Evolutionary conservation across 2,888 invertebrate genomes (phyloP).

Genomic region (Eupithecia subfuscata): DNA sequence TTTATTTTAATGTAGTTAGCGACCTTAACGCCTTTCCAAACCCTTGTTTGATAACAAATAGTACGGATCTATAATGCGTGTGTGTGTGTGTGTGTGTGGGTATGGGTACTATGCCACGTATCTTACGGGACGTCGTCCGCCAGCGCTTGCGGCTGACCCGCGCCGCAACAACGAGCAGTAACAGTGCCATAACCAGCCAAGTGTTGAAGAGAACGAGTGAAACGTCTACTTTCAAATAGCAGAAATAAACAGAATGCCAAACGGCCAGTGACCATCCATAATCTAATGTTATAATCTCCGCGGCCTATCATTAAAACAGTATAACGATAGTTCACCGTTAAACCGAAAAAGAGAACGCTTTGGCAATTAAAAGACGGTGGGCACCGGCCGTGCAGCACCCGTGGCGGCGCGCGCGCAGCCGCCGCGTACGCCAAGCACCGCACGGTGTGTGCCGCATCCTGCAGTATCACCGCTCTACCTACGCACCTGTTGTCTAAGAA

Average conservation of each 20-base stretch:
- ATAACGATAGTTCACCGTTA: conserved; percentile 63
- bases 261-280: conserved; percentile 30
- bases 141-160: not conserved
- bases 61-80: not conserved
- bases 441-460: not conserved
- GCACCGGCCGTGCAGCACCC: conserved; percentile 52
- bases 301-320: conserved; percentile 53
- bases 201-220: conserved; percentile 18
- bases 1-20: not conserved
- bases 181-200: conserved; percentile 6
- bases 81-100: no score
- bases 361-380: conserved; percentile 55
- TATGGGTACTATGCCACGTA: not conserved
- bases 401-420: not conserved
- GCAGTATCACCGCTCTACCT: not conserved
- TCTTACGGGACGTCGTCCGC: not conserved
- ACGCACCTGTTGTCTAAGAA: not conserved
- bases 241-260: conserved; percentile 31
- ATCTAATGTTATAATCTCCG: conserved; percentile 41
- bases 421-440: not conserved
- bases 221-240: conserved; percentile 25
- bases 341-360: conserved; percentile 64
- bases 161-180: not conserved
- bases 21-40: not conserved
- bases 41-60: not conserved